Evolutionary conservation across 37 sponge, comb jelly and placozoan genomes (phyloP).

Genomic region (Hormiphora californensis): DNA sequence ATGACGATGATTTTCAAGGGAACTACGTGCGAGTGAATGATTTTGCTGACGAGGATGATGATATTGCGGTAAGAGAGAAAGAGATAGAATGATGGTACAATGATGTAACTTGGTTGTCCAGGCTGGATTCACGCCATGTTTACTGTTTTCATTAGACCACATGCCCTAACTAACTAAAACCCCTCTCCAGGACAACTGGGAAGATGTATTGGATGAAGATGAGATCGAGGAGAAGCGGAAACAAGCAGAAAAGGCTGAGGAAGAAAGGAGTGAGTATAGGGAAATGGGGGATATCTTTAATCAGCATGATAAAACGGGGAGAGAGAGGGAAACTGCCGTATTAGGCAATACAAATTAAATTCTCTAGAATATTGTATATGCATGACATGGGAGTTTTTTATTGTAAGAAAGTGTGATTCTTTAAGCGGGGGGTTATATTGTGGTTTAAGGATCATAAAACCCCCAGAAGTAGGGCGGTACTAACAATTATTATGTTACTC

Average conservation of each 20-base stretch:
- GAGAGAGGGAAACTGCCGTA: too few relatives aligned
- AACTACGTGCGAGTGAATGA: slow-evolving; percentile 26
- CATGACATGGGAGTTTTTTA: too few relatives aligned
- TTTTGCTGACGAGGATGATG: slow-evolving; percentile 38
- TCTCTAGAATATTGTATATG: too few relatives aligned
- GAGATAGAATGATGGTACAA: too few relatives aligned
- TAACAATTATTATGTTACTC: not conserved
- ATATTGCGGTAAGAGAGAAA: not conserved
- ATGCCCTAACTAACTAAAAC: not conserved
- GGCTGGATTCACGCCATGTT: too few relatives aligned
- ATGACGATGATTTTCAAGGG: slow-evolving; percentile 26
- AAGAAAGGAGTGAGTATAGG: slow-evolving; percentile 7
- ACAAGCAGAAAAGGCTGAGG: not conserved
- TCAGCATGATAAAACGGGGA: not conserved
- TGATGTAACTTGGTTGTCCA: too few relatives aligned
- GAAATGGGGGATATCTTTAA: too few relatives aligned
- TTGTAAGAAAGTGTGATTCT: too few relatives aligned
- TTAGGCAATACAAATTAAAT: too few relatives aligned
- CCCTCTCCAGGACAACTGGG: slow-evolving; percentile 14
- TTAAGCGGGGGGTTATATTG: too few relatives aligned
- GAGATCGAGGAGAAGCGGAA: not conserved
- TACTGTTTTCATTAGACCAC: too few relatives aligned
- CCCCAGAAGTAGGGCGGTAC: not conserved
- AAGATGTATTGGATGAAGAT: slow-evolving; percentile 46
- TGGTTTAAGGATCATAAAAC: too few relatives aligned